phyloP scores from a whole-genome alignment of 2,113 vertebrate genomes.

The Mellivora capensis region DNA sequence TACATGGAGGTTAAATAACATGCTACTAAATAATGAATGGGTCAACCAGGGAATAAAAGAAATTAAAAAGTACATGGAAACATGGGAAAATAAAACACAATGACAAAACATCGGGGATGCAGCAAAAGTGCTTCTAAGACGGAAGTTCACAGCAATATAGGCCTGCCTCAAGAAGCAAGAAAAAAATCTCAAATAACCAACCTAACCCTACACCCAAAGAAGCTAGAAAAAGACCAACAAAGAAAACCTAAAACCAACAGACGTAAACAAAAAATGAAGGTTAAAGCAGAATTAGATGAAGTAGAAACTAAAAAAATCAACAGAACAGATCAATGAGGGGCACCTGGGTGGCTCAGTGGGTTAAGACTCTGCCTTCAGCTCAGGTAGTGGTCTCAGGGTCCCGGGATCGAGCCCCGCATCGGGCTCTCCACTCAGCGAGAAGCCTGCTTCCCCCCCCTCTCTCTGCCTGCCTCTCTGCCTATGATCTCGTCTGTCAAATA shows the following conservation, averaged over 20 bases:
- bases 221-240: not conserved
- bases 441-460: too few relatives aligned
- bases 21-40: not conserved
- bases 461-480: too few relatives aligned
- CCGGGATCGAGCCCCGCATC: too few relatives aligned
- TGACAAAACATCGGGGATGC: not conserved
- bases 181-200: not conserved
- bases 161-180: not conserved
- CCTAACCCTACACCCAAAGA: not conserved
- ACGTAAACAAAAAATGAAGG: not conserved
- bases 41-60: not conserved
- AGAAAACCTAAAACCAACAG: not conserved
- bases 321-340: not conserved
- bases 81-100: not conserved
- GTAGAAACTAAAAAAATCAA: not conserved
- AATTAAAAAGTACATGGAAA: not conserved
- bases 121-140: not conserved
- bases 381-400: too few relatives aligned
- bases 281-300: not conserved
- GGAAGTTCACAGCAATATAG: not conserved
- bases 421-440: too few relatives aligned
- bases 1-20: not conserved
- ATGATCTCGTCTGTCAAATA: too few relatives aligned
- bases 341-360: too few relatives aligned
- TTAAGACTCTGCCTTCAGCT: too few relatives aligned